phyloP scores from a whole-genome alignment of 2,888 invertebrate species.

The Nasonia oneida region DNA sequence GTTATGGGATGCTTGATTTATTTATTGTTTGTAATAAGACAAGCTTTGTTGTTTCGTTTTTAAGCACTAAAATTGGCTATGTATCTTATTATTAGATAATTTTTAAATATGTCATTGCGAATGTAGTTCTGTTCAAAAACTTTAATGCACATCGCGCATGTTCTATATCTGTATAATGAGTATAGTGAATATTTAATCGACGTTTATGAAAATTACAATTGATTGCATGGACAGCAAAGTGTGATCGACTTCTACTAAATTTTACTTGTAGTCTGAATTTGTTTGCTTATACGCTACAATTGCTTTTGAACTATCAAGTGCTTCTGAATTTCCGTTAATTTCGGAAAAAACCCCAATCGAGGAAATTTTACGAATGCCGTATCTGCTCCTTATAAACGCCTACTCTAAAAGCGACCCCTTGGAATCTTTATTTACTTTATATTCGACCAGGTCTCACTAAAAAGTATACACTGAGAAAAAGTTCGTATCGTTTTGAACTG shows the following conservation, averaged over 20 bases:
- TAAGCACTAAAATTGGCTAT: neutral
- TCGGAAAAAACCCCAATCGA: neutral
- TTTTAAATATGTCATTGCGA: neutral
- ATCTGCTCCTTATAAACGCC: neutral
- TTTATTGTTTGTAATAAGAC: neutral
- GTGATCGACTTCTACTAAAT: conserved; percentile 7
- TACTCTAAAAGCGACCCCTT: neutral
- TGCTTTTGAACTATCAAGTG: neutral
- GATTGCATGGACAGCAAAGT: conserved; percentile 35
- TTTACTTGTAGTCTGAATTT: neutral
- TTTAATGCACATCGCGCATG: conserved; percentile 26
- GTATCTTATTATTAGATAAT: neutral
- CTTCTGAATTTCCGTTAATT: conserved; percentile 3
- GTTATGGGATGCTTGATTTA: conserved; percentile 22
- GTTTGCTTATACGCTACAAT: conserved; percentile 8
- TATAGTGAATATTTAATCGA: neutral
- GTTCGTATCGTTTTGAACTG: no score
- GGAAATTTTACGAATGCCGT: neutral
- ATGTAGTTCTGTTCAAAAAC: neutral
- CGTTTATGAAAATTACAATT: neutral
- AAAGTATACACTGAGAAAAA: neutral
- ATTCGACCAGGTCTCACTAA: neutral
- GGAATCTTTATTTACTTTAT: neutral
- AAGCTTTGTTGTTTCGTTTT: conserved; percentile 17
- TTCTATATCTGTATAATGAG: neutral